Percentiles rank a stretch among this genome's conserved stretches.
These are phyloP conservation scores for Ptilonorhynchus violaceus DNA, from an alignment of 2,113 vertebrate species.

Conservation along the genomic window DNA sequence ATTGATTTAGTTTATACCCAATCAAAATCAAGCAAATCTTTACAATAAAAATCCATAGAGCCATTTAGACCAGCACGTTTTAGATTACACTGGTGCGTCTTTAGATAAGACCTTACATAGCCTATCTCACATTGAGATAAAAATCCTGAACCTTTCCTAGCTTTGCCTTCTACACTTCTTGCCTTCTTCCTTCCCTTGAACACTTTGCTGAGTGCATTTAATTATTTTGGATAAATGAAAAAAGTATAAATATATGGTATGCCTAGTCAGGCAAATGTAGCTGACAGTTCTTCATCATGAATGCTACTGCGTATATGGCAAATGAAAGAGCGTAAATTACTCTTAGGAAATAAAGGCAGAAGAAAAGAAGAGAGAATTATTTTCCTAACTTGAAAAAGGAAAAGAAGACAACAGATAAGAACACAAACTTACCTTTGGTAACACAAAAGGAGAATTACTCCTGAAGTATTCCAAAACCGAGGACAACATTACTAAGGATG, in stretches of 20 bases:
- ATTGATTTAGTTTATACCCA: not conserved
- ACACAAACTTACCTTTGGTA: not conserved
- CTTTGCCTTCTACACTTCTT: not conserved
- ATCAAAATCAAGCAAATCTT: not conserved
- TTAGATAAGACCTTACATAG: not conserved
- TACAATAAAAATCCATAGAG: not conserved
- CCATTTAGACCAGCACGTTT: not conserved
- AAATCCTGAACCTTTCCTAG: not conserved
- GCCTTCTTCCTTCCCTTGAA: not conserved
- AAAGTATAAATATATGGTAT: not conserved
- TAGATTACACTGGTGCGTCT: not conserved
- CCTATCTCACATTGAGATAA: not conserved
- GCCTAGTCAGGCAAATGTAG: not conserved
- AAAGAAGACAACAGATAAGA: not conserved
- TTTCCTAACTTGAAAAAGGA: not conserved
- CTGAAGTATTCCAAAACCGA: not conserved
- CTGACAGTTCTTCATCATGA: not conserved
- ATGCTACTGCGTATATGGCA: not conserved
- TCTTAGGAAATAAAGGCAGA: not conserved
- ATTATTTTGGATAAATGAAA: not conserved
- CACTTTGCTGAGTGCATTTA: not conserved
- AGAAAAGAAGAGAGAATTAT: not conserved
- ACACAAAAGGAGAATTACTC: not conserved
- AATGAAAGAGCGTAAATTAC: not conserved
- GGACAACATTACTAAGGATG: not conserved